These are phyloP conservation scores for Drepana falcataria DNA, from an alignment of 2,888 invertebrate genomes.

Conservation along the genomic window DNA sequence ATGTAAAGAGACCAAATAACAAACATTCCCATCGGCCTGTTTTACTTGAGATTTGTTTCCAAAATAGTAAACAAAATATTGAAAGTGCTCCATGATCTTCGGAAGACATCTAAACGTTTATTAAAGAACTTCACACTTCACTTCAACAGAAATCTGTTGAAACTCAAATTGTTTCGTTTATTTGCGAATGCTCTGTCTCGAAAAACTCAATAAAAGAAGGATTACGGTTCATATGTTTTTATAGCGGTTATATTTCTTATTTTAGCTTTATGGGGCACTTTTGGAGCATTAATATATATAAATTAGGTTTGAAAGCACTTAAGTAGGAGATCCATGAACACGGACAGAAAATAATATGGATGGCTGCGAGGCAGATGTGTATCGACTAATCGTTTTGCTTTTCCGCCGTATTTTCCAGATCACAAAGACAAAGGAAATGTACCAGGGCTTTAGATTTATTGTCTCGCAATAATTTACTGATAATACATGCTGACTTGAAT, in stretches of 20 bases:
- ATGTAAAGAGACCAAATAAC: too few relatives aligned
- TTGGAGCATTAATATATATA: slow-evolving; percentile 29
- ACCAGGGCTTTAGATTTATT: background rate
- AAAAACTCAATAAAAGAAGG: slow-evolving; percentile 29
- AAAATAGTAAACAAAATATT: background rate
- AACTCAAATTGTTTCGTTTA: slow-evolving; percentile 9
- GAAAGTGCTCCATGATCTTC: too few relatives aligned
- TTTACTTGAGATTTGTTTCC: too few relatives aligned
- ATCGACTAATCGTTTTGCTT: background rate
- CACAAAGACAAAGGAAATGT: background rate
- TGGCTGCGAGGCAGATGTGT: slow-evolving; percentile 4
- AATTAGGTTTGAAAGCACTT: slow-evolving; percentile 34
- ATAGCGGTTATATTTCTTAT: slow-evolving; percentile 41
- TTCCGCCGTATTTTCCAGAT: background rate
- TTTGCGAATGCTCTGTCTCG: slow-evolving; percentile 15
- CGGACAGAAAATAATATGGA: slow-evolving; percentile 5
- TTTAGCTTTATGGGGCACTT: slow-evolving; percentile 36
- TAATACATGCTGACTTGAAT: too few relatives aligned
- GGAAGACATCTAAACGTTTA: background rate
- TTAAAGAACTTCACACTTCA: too few relatives aligned
- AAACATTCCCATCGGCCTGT: too few relatives aligned
- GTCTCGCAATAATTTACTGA: background rate
- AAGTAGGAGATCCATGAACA: slow-evolving; percentile 17
- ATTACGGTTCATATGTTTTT: slow-evolving; percentile 42
- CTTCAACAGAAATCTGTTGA: too few relatives aligned